Evolutionary conservation across 2,113 vertebrate genomes (phyloP), one percentile per base, ranked within the genome.

Genomic region (Prochilodus magdalenae): DNA sequence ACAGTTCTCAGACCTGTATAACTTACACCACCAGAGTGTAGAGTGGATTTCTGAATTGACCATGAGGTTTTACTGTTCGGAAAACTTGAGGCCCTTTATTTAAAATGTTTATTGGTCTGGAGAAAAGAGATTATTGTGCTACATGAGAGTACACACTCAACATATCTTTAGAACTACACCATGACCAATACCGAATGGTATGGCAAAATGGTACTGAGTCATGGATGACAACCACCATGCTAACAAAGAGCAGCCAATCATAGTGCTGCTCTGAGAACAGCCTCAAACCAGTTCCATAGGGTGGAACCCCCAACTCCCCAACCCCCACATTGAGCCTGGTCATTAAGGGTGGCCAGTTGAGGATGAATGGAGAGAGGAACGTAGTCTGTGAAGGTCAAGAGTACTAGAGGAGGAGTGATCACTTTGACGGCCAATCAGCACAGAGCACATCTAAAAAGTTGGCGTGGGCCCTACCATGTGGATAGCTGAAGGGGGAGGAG

Each of bases 391-490:
- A 44, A 76, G 74, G 57, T 62, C 33, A 76, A 27, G 60, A 67
- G 26, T 44, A 44, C 40, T 12, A 67, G 30, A 51, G 60, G 24
- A 77, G 40, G 16, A 53, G 62, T 29, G 62, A 12, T n/a, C 47
- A 10, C 29, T 30, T 1, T 67, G 47, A 51, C n/a, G 55, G 44
- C 60, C 65, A 40, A n/a, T 40, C 20, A 60, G 30, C 57, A n/a
- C 3, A 6, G 15, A 60, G 30, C 24, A 33, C 16, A 14, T 14
- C 36, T 24, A 20, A 27, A 24, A 33, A 44, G 12, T 27, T 27
- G 22, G 22, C 59, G n/a, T 29, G 26, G 75, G 20, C 26, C 29
- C 47, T 26, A 76, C 57, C 53, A 60, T 75, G 29, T 60, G 74
- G 13, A 6, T 55, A 13, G n/a, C 49, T 29, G 29, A 30, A 27